Evolutionary conservation across 2,797 vertebrate genomes (phyloP).

Genomic region (Trichosurus vulpecula): DNA sequence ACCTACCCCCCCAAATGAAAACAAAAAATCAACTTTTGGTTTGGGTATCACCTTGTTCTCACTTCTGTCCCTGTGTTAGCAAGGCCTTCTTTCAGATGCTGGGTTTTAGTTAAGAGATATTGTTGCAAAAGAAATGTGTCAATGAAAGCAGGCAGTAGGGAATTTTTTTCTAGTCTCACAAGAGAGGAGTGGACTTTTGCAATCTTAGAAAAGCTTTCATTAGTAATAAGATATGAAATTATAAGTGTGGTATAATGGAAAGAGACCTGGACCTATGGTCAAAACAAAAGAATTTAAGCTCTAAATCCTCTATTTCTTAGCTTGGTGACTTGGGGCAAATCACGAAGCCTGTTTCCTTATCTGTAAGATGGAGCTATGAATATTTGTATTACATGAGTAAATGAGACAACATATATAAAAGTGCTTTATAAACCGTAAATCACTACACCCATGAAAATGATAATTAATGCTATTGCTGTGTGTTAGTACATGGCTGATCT

Average conservation of each 20-base stretch:
- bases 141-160: background rate
- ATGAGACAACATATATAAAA: background rate
- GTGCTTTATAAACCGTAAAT: background rate
- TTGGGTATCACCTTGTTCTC: accelerated
- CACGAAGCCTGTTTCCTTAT: background rate
- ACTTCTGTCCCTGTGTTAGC: accelerated
- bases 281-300: background rate
- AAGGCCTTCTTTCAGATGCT: background rate
- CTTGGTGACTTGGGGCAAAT: background rate
- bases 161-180: background rate
- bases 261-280: background rate
- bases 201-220: background rate
- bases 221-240: background rate
- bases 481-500: background rate
- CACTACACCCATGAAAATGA: background rate
- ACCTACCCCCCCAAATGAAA: background rate
- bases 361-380: background rate
- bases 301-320: background rate
- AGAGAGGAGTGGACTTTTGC: background rate
- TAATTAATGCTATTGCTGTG: background rate
- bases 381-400: background rate
- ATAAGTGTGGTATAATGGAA: background rate
- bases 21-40: accelerated
- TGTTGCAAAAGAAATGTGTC: background rate
- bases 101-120: background rate